Conservation (phyloP, 2,888 invertebrate species). For the Myopa tessellatipennis region DNA sequence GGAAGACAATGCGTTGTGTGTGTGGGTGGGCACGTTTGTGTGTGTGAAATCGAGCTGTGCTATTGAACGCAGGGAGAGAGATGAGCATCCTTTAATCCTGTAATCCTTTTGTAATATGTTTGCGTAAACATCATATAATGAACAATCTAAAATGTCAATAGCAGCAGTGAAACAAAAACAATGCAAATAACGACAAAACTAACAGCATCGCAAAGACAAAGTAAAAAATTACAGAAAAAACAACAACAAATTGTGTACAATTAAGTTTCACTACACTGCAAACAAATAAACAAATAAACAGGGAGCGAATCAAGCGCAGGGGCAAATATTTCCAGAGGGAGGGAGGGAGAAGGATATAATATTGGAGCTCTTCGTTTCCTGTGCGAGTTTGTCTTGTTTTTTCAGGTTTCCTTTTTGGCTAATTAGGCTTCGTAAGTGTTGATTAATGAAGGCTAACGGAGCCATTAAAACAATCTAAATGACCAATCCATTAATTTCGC, state of each 20-base stretch:
- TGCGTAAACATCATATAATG: conserved; percentile 50
- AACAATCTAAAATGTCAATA: conserved; percentile 63
- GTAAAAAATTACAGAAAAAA: not conserved
- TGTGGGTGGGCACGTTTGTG: not conserved
- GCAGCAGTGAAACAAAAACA: conserved; percentile 48
- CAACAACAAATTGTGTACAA: conserved; percentile 38
- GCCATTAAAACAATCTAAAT: conserved; percentile 62
- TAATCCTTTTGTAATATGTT: conserved; percentile 46
- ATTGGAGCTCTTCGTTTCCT: too few relatives aligned
- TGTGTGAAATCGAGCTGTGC: not conserved
- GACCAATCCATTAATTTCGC: conserved; percentile 42
- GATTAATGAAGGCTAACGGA: conserved; percentile 60
- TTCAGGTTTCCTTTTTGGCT: conserved; percentile 29
- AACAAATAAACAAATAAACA: conserved; percentile 41
- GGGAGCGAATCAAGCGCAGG: not conserved
- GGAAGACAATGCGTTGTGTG: not conserved
- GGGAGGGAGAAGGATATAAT: not conserved
- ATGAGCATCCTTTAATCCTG: conserved; percentile 22
- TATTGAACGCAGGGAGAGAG: not conserved
- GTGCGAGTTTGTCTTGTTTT: not conserved
- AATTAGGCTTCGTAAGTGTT: conserved; percentile 47
- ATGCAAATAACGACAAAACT: conserved; percentile 32
- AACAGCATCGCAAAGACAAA: conserved; percentile 41
- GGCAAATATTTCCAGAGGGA: not conserved
- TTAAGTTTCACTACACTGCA: conserved; percentile 43